A percentile compares a stretch with the other conserved stretches of the same genome.
These are phyloP conservation scores for Potorous gilbertii DNA, from an alignment of 2,797 vertebrate genomes.

Conservation along the genomic window DNA sequence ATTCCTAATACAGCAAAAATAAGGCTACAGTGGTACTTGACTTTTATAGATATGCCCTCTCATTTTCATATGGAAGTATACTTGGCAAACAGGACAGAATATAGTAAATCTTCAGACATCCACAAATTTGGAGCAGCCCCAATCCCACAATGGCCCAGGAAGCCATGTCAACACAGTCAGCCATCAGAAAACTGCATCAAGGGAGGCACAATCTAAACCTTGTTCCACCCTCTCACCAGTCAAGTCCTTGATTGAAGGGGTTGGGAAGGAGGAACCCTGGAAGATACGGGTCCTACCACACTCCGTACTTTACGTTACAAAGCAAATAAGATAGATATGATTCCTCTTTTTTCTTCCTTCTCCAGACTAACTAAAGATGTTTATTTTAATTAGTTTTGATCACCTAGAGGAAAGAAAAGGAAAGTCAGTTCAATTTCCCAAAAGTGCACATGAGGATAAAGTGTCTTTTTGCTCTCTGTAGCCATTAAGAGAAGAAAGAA, in stretches of 20 bases:
- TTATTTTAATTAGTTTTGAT: neutral
- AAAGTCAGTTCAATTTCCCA: neutral
- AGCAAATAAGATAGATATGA: neutral
- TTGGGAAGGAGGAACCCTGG: neutral
- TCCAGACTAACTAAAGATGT: neutral
- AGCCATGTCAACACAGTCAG: neutral
- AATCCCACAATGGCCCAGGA: neutral
- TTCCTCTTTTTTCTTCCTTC: neutral
- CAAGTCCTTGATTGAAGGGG: neutral
- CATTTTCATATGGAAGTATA: neutral
- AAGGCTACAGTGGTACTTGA: neutral
- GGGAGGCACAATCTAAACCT: neutral
- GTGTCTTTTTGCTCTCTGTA: neutral
- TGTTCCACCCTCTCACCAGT: neutral
- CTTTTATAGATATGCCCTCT: neutral
- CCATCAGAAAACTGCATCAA: neutral
- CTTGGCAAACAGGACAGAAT: neutral
- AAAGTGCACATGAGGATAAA: neutral
- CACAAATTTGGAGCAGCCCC: neutral
- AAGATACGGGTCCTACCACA: neutral
- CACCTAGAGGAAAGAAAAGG: neutral
- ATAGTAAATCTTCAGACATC: neutral
- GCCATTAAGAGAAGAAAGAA: neutral
- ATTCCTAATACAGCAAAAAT: neutral
- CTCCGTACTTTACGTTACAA: neutral